phyloP scores from a whole-genome alignment of 2,888 invertebrate genomes.

The Melieria omissa region DNA sequence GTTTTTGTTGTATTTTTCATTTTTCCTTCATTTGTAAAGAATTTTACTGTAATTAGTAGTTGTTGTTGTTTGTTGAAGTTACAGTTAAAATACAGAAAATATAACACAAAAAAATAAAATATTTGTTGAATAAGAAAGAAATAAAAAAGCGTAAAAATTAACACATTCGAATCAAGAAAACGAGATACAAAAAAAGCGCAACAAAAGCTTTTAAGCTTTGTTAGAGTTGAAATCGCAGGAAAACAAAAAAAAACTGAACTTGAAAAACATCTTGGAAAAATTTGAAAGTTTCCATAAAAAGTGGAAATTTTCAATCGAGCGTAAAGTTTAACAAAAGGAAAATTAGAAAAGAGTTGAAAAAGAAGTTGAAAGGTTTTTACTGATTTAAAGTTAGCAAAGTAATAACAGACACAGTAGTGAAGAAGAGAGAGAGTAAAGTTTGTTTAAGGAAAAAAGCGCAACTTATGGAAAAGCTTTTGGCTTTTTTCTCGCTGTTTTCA shows the following conservation, averaged over 20 bases:
- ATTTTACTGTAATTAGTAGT: constrained; percentile 29
- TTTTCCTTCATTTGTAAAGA: constrained; percentile 53
- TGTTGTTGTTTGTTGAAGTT: constrained; percentile 24
- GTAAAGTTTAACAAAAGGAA: too few relatives aligned
- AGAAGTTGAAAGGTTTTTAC: too few relatives aligned
- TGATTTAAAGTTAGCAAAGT: too few relatives aligned
- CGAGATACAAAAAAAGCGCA: background rate
- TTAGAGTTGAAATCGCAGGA: background rate
- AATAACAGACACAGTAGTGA: too few relatives aligned
- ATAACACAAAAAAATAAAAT: constrained; percentile 14
- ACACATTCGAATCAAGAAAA: background rate
- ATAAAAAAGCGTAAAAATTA: background rate
- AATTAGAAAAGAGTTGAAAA: too few relatives aligned
- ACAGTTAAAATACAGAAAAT: constrained; percentile 16
- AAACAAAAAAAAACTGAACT: background rate
- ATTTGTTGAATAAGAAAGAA: background rate
- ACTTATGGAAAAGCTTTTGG: too few relatives aligned
- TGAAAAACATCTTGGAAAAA: too few relatives aligned
- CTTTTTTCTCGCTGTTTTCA: too few relatives aligned
- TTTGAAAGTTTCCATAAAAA: too few relatives aligned
- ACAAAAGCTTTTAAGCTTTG: background rate
- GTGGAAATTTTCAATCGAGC: too few relatives aligned
- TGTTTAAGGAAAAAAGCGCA: too few relatives aligned
- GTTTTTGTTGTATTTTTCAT: constrained; percentile 65
- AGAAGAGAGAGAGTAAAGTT: too few relatives aligned